Conservation (phyloP, 1,140 invertebrate species). For the Drosophila azteca region DNA sequence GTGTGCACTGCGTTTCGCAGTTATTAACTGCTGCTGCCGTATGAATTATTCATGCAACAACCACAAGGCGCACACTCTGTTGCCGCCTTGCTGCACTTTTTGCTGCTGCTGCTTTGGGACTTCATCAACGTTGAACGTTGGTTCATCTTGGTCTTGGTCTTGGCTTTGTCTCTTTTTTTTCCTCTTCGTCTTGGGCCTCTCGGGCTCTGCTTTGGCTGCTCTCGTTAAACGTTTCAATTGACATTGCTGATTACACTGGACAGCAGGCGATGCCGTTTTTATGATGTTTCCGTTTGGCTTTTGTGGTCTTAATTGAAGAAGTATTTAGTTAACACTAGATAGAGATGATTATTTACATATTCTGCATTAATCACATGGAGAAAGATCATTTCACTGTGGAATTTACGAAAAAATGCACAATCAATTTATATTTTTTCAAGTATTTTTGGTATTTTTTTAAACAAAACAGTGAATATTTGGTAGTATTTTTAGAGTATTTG, state of each 20-base stretch:
- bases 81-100: conserved; percentile 47
- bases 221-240: conserved; percentile 78
- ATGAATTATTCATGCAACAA: conserved; percentile 82
- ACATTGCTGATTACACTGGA: conserved; percentile 56
- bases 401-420: too few relatives aligned
- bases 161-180: too few relatives aligned
- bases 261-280: conserved; percentile 1
- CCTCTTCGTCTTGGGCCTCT: conserved; percentile 48
- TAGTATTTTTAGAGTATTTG: too few relatives aligned
- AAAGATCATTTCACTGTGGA: too few relatives aligned
- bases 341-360: too few relatives aligned
- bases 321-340: too few relatives aligned
- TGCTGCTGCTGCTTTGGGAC: conserved; percentile 55
- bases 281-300: not conserved
- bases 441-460: too few relatives aligned
- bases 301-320: too few relatives aligned
- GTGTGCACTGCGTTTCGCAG: conserved; percentile 48
- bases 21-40: conserved; percentile 66
- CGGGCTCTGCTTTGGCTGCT: conserved; percentile 44
- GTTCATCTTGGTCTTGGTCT: too few relatives aligned
- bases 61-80: conserved; percentile 59
- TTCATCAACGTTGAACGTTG: conserved; percentile 43
- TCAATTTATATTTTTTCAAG: too few relatives aligned
- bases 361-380: too few relatives aligned
- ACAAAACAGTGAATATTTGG: too few relatives aligned